A percentile compares a stretch with the other conserved stretches of the same genome.
phyloP scores from a whole-genome alignment of 1,140 invertebrate genomes.

The Oedothorax gibbosus region DNA sequence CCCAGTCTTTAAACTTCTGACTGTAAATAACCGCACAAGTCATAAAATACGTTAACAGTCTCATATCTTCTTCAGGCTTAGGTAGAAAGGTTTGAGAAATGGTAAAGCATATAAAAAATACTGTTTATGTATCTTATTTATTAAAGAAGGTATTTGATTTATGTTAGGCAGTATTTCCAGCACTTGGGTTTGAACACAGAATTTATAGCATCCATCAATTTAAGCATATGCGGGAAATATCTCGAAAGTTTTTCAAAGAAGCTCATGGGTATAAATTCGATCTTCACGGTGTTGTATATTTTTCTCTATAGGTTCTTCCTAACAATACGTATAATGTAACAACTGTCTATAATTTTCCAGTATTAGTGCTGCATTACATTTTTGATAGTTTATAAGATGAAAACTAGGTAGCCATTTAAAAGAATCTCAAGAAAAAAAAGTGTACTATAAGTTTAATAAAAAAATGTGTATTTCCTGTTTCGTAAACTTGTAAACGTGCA shows the following conservation, averaged over 20 bases:
- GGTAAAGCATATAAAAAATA: slow-evolving; percentile 1
- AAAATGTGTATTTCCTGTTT: too few species aligned
- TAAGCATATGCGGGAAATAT: slow-evolving; percentile 2
- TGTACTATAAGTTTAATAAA: too few species aligned
- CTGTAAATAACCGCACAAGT: slow-evolving; percentile 41
- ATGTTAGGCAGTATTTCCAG: slow-evolving; percentile 22
- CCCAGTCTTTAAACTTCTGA: slow-evolving; percentile 6
- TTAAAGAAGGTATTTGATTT: slow-evolving; percentile 40
- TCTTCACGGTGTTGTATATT: too few species aligned
- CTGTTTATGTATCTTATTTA: slow-evolving; percentile 28
- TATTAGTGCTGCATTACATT: too few species aligned
- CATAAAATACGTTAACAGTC: slow-evolving; percentile 52
- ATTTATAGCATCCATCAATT: slow-evolving; percentile 25
- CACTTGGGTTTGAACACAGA: slow-evolving; percentile 11
- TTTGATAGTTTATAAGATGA: too few species aligned
- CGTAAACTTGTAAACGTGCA: too few species aligned
- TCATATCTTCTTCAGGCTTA: slow-evolving; percentile 29
- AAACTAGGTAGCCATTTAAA: too few species aligned
- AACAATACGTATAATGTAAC: too few species aligned
- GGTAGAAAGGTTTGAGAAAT: slow-evolving; percentile 31
- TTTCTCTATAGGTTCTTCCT: too few species aligned
- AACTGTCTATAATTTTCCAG: too few species aligned
- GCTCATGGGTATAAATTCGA: too few species aligned
- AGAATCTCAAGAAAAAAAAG: too few species aligned
- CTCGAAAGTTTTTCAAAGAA: not conserved